These are phyloP conservation scores for Raja brachyura DNA, from an alignment of 2,113 vertebrate species.

Conservation along the genomic window DNA sequence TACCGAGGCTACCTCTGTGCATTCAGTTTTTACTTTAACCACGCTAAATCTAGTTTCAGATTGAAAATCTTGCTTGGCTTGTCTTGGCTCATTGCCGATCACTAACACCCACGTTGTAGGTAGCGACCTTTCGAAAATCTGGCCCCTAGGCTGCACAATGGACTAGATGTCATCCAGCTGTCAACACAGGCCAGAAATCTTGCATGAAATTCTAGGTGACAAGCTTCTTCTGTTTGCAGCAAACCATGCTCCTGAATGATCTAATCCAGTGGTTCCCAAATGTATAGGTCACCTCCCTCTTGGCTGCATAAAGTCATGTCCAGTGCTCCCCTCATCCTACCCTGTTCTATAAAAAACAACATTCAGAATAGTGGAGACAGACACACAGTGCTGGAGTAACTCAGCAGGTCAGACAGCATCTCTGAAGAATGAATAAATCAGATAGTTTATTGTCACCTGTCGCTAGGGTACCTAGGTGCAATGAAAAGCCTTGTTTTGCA, in stretches of 20 bases:
- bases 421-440: too few species aligned
- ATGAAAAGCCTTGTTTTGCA: too few species aligned
- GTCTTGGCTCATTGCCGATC: slow-evolving; percentile 7
- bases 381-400: too few species aligned
- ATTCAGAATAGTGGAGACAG: too few species aligned
- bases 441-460: too few species aligned
- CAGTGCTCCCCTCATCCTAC: too few species aligned
- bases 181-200: slow-evolving; percentile 14
- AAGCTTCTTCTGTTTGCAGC: background rate
- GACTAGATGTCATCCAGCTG: slow-evolving; percentile 19
- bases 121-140: slow-evolving; percentile 36
- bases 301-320: too few species aligned
- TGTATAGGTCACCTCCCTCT: too few species aligned
- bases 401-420: too few species aligned
- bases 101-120: slow-evolving; percentile 25
- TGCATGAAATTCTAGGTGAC: slow-evolving; percentile 6
- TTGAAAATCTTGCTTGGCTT: slow-evolving; percentile 26
- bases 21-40: background rate
- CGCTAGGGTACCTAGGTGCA: too few species aligned
- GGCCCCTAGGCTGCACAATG: slow-evolving; percentile 23
- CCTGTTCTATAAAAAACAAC: too few species aligned
- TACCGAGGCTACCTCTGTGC: background rate
- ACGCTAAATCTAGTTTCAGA: background rate
- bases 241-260: background rate
- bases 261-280: background rate